phyloP scores from a whole-genome alignment of 2,797 vertebrate species.

The Gorsachius magnificus region DNA sequence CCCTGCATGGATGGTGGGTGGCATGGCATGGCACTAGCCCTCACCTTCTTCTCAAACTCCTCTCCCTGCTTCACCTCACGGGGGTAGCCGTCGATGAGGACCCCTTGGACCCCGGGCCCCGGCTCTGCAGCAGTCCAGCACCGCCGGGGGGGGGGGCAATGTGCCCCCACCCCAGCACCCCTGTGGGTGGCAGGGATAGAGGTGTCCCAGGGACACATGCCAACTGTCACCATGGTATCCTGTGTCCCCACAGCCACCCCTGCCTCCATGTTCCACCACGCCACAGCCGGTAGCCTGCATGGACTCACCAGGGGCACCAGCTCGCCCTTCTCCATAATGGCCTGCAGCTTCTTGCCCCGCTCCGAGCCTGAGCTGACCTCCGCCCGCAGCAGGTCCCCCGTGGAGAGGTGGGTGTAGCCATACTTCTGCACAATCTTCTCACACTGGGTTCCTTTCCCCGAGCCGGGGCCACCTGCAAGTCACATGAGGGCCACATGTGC shows the following conservation, averaged over 20 bases:
- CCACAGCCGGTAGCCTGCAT: too few relatives aligned
- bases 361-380: slow-evolving; percentile 93
- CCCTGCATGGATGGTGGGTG: neutral
- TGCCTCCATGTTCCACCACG: accelerated
- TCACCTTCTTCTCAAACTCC: slow-evolving; percentile 96
- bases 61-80: slow-evolving; percentile 96
- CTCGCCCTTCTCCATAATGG: slow-evolving; percentile 97
- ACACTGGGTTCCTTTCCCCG: slow-evolving; percentile 96
- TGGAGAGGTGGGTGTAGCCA: slow-evolving; percentile 96
- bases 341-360: slow-evolving; percentile 90
- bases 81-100: slow-evolving; percentile 95
- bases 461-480: slow-evolving; percentile 91
- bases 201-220: accelerated
- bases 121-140: slow-evolving; percentile 97
- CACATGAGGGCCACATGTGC: neutral
- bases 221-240: accelerated
- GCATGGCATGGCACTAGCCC: neutral
- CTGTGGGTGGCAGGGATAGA: neutral
- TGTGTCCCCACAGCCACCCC: neutral
- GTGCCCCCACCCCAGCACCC: too few relatives aligned
- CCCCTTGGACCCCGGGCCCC: too few relatives aligned
- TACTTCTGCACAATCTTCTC: slow-evolving; percentile 94
- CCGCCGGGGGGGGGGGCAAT: too few relatives aligned
- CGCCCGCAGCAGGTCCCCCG: slow-evolving; percentile 91
- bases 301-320: slow-evolving; percentile 92